phyloP scores from a whole-genome alignment of 2,888 invertebrate genomes.

The Drosophila prolongata region DNA sequence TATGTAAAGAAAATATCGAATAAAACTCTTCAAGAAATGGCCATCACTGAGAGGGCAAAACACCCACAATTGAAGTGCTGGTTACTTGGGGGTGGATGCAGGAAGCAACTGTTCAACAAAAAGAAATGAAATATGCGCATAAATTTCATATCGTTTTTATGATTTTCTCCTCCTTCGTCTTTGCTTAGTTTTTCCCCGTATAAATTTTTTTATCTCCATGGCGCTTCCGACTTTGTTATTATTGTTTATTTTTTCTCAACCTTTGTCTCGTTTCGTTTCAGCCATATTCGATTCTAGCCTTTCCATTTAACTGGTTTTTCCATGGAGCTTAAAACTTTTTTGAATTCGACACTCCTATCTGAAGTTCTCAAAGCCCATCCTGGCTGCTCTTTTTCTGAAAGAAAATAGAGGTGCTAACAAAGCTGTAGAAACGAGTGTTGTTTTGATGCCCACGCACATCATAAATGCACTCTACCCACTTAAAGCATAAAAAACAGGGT shows the following conservation, averaged over 20 bases:
- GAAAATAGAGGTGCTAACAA: no score
- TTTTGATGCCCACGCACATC: no score
- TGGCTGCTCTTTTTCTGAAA: no score
- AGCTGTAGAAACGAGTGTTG: no score
- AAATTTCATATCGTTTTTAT: slow-evolving; percentile 79
- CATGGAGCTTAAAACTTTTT: slow-evolving; percentile 54
- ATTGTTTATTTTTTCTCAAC: slow-evolving; percentile 22
- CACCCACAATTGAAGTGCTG: neutral
- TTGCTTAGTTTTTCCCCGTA: slow-evolving; percentile 46
- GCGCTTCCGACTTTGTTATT: slow-evolving; percentile 34
- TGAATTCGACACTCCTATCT: slow-evolving; percentile 7
- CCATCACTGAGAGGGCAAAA: slow-evolving; percentile 12
- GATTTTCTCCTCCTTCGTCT: slow-evolving; percentile 60
- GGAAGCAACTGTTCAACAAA: slow-evolving; percentile 53
- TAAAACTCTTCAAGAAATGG: slow-evolving; percentile 47
- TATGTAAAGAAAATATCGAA: slow-evolving; percentile 58
- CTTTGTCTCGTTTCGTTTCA: slow-evolving; percentile 22
- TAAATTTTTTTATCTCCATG: slow-evolving; percentile 38
- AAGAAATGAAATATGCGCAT: slow-evolving; percentile 79
- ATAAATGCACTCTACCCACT: no score
- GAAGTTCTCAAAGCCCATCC: slow-evolving; percentile 6
- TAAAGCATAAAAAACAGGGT: neutral
- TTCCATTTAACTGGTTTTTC: slow-evolving; percentile 72
- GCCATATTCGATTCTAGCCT: slow-evolving; percentile 27
- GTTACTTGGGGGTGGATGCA: slow-evolving; percentile 25